These are phyloP conservation scores for Eubasilissa splendida DNA, from an alignment of 2,888 invertebrate genomes.

Conservation along the genomic window DNA sequence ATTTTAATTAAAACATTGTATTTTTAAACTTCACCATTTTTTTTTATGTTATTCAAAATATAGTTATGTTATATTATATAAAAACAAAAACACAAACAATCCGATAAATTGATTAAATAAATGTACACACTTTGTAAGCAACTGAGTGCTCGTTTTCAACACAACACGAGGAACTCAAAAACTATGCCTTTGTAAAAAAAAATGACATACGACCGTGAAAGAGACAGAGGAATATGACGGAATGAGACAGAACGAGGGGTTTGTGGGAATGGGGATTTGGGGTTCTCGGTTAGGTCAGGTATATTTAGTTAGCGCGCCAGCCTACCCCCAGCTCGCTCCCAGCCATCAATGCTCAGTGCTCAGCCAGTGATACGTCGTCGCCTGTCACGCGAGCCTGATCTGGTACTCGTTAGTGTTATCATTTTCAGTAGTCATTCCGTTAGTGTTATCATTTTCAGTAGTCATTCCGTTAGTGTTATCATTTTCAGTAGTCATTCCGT, in stretches of 20 bases:
- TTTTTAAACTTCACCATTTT: too few relatives aligned
- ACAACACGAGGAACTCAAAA: constrained; percentile 46
- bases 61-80: too few relatives aligned
- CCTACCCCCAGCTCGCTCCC: constrained; percentile 9
- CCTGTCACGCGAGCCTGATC: background rate
- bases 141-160: background rate
- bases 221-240: constrained; percentile 33
- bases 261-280: constrained; percentile 52
- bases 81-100: too few relatives aligned
- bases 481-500: too few relatives aligned
- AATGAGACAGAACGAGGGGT: constrained; percentile 34
- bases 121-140: background rate
- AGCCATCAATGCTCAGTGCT: background rate
- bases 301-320: constrained; percentile 55
- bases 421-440: too few relatives aligned
- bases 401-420: too few relatives aligned
- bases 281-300: constrained; percentile 54
- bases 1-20: too few relatives aligned
- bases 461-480: too few relatives aligned
- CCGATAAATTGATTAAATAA: too few relatives aligned
- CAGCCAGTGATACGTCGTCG: background rate
- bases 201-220: constrained; percentile 53
- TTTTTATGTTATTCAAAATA: too few relatives aligned
- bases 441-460: too few relatives aligned
- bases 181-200: constrained; percentile 47